Evolutionary conservation across 2,113 vertebrate genomes (phyloP).

Genomic region (Elephas maximus): DNA sequence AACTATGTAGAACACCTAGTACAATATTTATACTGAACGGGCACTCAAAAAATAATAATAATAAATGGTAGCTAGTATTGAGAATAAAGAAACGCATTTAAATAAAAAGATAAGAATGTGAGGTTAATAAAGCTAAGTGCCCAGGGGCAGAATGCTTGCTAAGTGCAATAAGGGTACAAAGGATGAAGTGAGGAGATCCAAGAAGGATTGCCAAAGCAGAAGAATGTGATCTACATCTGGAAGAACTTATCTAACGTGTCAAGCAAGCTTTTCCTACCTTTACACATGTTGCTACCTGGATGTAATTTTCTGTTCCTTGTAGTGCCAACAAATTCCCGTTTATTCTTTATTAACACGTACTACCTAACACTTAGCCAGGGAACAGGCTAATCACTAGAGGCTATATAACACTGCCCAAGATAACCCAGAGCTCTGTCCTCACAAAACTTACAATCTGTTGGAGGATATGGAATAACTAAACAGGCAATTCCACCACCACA

Average conservation of each 20-base stretch:
- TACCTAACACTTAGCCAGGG: not conserved
- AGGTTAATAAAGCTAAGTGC: slow-evolving; percentile 33
- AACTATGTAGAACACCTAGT: not conserved
- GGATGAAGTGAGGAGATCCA: slow-evolving; percentile 18
- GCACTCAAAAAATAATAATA: slow-evolving; percentile 9
- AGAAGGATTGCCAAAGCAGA: slow-evolving; percentile 1
- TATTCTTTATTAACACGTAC: slow-evolving; percentile 2
- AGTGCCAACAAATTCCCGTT: not conserved
- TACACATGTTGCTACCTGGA: not conserved
- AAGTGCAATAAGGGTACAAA: slow-evolving; percentile 1
- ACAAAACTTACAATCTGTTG: not conserved
- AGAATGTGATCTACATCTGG: not conserved
- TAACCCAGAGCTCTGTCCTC: not conserved
- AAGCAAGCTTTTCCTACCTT: not conserved
- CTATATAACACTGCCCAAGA: not conserved
- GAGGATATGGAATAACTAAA: not conserved
- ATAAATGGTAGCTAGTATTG: not conserved
- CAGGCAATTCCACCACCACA: not conserved
- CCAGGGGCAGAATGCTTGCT: not conserved
- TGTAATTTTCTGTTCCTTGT: not conserved
- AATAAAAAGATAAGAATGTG: slow-evolving; percentile 35
- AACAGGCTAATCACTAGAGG: not conserved
- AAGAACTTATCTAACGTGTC: slow-evolving; percentile 37
- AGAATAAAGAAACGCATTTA: not conserved
- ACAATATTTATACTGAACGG: not conserved